Conservation (phyloP, 1,140 invertebrate species). For the Contarinia nasturtii region DNA sequence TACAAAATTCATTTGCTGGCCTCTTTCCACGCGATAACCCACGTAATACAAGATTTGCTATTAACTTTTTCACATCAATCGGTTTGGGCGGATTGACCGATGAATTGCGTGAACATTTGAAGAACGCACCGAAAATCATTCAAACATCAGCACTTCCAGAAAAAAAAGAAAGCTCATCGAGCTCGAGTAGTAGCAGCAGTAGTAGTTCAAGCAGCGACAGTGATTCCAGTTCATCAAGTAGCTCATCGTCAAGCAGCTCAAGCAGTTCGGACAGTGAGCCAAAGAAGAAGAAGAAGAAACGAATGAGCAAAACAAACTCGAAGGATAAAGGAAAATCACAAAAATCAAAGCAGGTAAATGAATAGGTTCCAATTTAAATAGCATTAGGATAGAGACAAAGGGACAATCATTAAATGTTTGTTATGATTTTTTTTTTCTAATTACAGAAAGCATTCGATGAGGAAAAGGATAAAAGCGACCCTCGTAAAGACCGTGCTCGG, state of each 20-base stretch:
- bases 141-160: conserved; percentile 4
- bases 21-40: conserved; percentile 92
- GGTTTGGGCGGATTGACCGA: conserved; percentile 92
- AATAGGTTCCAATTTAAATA: neutral
- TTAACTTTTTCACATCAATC: conserved; percentile 98
- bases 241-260: neutral
- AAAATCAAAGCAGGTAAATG: neutral
- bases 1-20: conserved; percentile 75
- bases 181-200: conserved; percentile 7
- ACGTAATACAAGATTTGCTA: conserved; percentile 91
- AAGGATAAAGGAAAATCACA: neutral
- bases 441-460: neutral
- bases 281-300: neutral
- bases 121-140: conserved; percentile 48
- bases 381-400: neutral
- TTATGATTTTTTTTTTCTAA: neutral
- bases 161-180: neutral
- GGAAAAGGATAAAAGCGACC: neutral
- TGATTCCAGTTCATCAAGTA: neutral
- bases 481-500: neutral
- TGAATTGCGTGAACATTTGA: conserved; percentile 78
- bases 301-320: neutral
- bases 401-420: too few relatives aligned
- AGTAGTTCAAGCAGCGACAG: conserved; percentile 6
- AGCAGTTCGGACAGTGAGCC: neutral